Evolutionary conservation across 2,888 invertebrate species (phyloP), one percentile per base, ranked within the genome.

Genomic region (Salticus scenicus): DNA sequence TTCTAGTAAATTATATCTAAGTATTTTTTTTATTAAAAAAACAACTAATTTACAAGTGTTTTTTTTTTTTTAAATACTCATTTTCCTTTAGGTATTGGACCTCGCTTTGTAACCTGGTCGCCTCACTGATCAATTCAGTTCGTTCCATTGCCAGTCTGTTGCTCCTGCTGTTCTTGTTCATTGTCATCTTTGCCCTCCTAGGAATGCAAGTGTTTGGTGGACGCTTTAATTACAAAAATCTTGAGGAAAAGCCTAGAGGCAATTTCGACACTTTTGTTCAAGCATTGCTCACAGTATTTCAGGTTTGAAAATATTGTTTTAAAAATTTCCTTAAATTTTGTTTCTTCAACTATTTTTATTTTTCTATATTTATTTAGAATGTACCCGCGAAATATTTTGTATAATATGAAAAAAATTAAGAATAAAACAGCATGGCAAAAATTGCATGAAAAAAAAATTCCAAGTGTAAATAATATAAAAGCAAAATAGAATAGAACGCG

Each of bases 141-240:
- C 97, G 99, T 92, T 99, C 99, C 84, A 99, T 99, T 92, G 99
- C 98, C 87, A 99, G 98, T 66, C 94, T 99, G 85, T 93, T 99
- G 92, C 94, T 99, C 88, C 94, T 99, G 89, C 94, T 99, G 90
- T 99, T 99, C 92, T 94, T 99, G 88, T 99, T 99, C 93, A 99
- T 99, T 93, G 98, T 99, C 92, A 99, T 99, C 92, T 99, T 99
- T 92, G 98, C 99, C 42, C 93, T 99, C 87, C 94, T 99, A 88
- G 99, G 99, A 87, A 99, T 99, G 99, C 99, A 99, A 93, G 96
- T 99, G 63, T 99, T 99, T 92, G 99, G 99, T 57, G 99, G 99
- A 72, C 96, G 95, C 92, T 99, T 99, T 92, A 98, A 98, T 93
- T 97, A 96, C 91, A 94, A 95, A 89, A 93, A 94, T 1, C 94